Evolutionary conservation across 2,113 vertebrate genomes (phyloP).

Genomic region (Ascaphus truei): DNA sequence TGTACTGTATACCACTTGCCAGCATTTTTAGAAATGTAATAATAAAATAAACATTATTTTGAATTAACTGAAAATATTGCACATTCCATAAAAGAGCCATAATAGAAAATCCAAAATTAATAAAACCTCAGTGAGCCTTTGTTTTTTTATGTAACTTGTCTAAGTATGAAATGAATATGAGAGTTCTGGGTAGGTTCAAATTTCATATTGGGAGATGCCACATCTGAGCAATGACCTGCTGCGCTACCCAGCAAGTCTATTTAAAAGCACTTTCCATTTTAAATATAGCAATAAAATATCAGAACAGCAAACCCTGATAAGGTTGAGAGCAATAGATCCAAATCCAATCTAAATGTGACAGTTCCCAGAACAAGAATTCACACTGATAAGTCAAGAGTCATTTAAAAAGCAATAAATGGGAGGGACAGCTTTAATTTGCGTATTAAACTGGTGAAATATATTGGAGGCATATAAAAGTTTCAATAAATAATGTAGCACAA

Average conservation of each 20-base stretch:
- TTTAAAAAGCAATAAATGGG: slow-evolving; percentile 75
- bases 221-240: slow-evolving; percentile 57
- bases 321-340: slow-evolving; percentile 74
- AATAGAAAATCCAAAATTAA: no score
- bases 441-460: slow-evolving; percentile 78
- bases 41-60: no score
- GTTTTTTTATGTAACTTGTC: neutral
- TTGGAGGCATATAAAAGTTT: slow-evolving; percentile 61
- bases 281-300: slow-evolving; percentile 75
- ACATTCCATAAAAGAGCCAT: no score
- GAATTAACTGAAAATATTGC: no score
- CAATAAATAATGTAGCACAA: slow-evolving; percentile 78
- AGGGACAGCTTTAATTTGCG: slow-evolving; percentile 71
- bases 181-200: slow-evolving; percentile 40
- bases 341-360: slow-evolving; percentile 81
- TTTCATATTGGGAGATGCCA: slow-evolving; percentile 60
- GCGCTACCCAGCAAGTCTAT: slow-evolving; percentile 61
- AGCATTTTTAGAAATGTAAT: no score
- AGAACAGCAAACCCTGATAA: slow-evolving; percentile 68
- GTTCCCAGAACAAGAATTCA: slow-evolving; percentile 66
- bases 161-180: neutral
- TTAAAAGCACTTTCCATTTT: slow-evolving; percentile 76
- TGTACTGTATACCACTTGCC: no score
- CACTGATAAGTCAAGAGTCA: slow-evolving; percentile 67
- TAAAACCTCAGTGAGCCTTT: neutral